Base-by-base conservation (phyloP, 2,888 invertebrate genomes). In the Hirudinaria manillensis region DNA sequence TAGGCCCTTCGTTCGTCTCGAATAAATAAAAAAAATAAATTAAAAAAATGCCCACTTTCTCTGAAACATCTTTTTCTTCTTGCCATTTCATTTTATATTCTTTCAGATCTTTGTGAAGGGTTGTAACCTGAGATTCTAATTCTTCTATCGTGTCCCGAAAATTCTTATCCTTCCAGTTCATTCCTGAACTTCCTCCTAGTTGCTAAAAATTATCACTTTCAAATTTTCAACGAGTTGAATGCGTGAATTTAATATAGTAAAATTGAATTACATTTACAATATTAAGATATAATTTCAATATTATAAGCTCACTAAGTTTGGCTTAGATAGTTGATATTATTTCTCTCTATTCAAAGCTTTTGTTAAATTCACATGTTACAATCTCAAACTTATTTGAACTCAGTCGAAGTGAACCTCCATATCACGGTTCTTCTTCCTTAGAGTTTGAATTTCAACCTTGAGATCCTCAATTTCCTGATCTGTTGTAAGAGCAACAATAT, bases 101-200 rank as follows among this genome's bases (percentile, higher is more conserved):
- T 68, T 81, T 80, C 21, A 82, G 76, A 29, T 84, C 83, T 36
- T 81, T 79, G 74, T 82, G 80, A 56, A 83, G 76, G 53, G 81
- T 80, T 27, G 81, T 80, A 70, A 82, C 80, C 77, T 82, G 81
- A 70, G 81, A 80, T 75, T 85, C 84, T 61, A 84, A 67, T 24
- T 84, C 84, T 21, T 80, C 78, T 21, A 84, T 77, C 74, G 84
- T 82, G 68, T 84, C 84, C 21, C 84, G 71, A 16, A 80, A 68
- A 55, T 72, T 74, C 16, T 77, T 66, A 3, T 75, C 65, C 65
- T 66, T 77, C 66, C 76, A 75, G 24, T 77, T 74, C 7, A 71
- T 68, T 21, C 70, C 68, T 21, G 61, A 34, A 7, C 75, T 65
- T 10, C 68, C 71, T n/a, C 68, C 75, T 2, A 67, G 75, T 24